Conservation (phyloP, 1,140 invertebrate species). For the Sarcophaga peregrina region DNA sequence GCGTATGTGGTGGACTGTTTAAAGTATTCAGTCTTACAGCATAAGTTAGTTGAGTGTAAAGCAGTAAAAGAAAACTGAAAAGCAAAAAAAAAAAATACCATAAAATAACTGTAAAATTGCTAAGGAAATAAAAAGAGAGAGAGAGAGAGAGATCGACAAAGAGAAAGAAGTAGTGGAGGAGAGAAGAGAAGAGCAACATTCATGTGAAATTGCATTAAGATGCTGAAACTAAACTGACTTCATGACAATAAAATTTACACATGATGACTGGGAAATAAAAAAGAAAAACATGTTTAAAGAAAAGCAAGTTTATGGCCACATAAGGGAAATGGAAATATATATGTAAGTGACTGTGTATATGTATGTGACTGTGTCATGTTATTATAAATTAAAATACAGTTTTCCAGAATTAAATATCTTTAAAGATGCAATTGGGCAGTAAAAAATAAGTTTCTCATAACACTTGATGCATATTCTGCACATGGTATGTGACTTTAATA, state of each 20-base stretch:
- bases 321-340: no score
- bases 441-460: no score
- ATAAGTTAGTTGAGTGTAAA: slow-evolving; percentile 8
- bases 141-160: neutral
- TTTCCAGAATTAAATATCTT: neutral
- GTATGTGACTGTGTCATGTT: neutral
- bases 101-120: neutral
- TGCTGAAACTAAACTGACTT: slow-evolving; percentile 33
- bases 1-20: neutral
- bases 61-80: slow-evolving; percentile 3
- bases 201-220: slow-evolving; percentile 9
- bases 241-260: slow-evolving; percentile 19
- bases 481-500: no score
- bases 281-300: neutral
- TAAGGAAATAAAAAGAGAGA: neutral
- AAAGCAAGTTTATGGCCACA: neutral
- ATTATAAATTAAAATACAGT: neutral
- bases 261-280: neutral
- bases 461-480: no score
- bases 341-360: neutral
- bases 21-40: neutral
- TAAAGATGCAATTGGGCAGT: no score
- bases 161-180: neutral
- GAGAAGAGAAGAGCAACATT: neutral
- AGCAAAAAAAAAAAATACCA: neutral